Conservation (phyloP, 2,888 invertebrate species). For the Lasioglossum villosulum region DNA sequence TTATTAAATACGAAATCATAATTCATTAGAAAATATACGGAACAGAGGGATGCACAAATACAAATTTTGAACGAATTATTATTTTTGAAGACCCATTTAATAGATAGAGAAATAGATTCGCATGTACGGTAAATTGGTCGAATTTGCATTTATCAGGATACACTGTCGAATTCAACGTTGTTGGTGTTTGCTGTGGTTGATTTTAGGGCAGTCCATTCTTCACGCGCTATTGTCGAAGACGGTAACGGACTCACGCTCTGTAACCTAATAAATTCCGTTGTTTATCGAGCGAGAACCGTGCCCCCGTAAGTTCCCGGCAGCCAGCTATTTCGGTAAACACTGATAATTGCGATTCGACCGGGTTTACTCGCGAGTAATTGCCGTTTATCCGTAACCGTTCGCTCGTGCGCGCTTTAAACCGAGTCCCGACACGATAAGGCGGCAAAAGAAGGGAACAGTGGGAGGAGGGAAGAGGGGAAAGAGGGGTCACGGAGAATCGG, state of each 20-base stretch:
- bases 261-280: conserved; percentile 14
- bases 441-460: too few species aligned
- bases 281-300: neutral
- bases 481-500: neutral
- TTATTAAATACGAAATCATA: too few species aligned
- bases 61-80: too few species aligned
- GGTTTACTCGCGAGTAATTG: conserved; percentile 18
- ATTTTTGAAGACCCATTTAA: too few species aligned
- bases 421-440: neutral
- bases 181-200: neutral
- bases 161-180: neutral
- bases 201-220: neutral
- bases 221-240: conserved; percentile 9
- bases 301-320: neutral
- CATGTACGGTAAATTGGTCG: too few species aligned
- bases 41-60: too few species aligned
- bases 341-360: conserved; percentile 26
- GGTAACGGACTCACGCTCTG: neutral
- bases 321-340: conserved; percentile 19
- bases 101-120: too few species aligned
- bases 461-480: neutral
- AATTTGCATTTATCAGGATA: neutral
- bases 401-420: conserved; percentile 9
- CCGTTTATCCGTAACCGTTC: conserved; percentile 3
- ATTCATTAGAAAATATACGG: too few species aligned